Evolutionary conservation across 2,888 invertebrate genomes (phyloP), one percentile per base, ranked within the genome.

Genomic region (Protodeltote pygarga): DNA sequence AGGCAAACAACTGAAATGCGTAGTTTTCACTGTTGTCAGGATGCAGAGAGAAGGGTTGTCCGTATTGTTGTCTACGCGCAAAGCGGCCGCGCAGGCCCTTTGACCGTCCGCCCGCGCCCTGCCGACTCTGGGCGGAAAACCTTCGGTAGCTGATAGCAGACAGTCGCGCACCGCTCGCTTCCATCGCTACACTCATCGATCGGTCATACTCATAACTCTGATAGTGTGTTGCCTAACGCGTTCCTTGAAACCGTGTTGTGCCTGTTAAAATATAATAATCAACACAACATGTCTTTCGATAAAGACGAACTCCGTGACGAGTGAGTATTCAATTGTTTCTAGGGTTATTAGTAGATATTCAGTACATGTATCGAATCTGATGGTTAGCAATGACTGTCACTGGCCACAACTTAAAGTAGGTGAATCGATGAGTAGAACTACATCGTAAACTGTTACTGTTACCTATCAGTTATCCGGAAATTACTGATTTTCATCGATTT

Each of bases 221-320:
- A 55, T 52, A 59, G 63, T 59, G 62, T 67, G 59, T 55, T 64
- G 55, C 49, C 57, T 57, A 73, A 48, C 64, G 44, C 45, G 61
- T 58, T 72, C 48, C 60, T 71, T 69, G 64, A 45, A 41, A 49
- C 53, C 51, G 75, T 76, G 71, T 70, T 76, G 85, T 83, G 79
- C 68, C 70, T 68, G 58, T 62, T 55, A 70, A 55, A 53, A 49
- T 61, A 66, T 42, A 32, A 28, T 37, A n/a, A 61, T 60, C 34
- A 23, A 40, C 21, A 33, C 60, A 63, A 80, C 61, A 93, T 93
- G 93, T 94, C 94, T 55, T 90, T 94, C 75, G 92, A 92, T 66
- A 94, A 94, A 55, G 95, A 95, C 68, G 95, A 95, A 75, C 94
- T 95, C 61, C 89, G 93, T 52, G 95, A 95, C 75, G 95, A 95